Base-by-base conservation (phyloP, 2,797 vertebrate species). In the Lacerta bilineata region DNA sequence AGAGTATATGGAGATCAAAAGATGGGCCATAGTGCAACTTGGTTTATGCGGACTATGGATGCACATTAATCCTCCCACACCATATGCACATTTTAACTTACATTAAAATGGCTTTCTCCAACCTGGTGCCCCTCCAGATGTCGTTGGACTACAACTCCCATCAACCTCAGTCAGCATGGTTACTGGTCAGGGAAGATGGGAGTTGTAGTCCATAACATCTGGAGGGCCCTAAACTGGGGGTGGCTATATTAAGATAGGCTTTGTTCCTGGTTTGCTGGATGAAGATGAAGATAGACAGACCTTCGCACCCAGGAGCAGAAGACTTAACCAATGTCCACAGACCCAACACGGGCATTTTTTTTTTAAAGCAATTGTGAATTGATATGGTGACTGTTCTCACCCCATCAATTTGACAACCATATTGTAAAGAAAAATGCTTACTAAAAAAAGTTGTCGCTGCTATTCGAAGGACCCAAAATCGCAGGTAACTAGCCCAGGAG, bases 401-500 rank as follows among this genome's bases (percentile, higher is more conserved):
- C 10, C 64, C 83, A 86, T 72, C 75, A 84, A 80, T 0, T 1
- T 74, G 80, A 64, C 64, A 4, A 86, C 41, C 75, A 43, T 11
- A 13, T n/a, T 29, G 25, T 4, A n/a, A 86, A 59, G 39, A 46
- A 59, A 66, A 8, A n/a, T 86, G 96, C 95, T 91, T 96, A 98
- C 97, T 95, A 80, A 94, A 93, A 88, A 98, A 93, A 50, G 96
- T 97, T 88, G 91, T 91, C 55, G 94, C 95, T 84, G 96, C 95
- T 50, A 97, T 84, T 77, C 90, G 91, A 86, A 94, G 8, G 64
- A 90, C 95, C 93, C 95, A 89, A 88, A 95, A 96, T 90, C 9
- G 7, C 36, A 96, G 85, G 87, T 87, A 93, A 1, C 93, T 69
- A 20, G 87, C 93, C 95, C 97, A 97, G 2, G 95, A 94, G n/a